Conservation (phyloP, 2,888 invertebrate species). For the Dasypolia templi region DNA sequence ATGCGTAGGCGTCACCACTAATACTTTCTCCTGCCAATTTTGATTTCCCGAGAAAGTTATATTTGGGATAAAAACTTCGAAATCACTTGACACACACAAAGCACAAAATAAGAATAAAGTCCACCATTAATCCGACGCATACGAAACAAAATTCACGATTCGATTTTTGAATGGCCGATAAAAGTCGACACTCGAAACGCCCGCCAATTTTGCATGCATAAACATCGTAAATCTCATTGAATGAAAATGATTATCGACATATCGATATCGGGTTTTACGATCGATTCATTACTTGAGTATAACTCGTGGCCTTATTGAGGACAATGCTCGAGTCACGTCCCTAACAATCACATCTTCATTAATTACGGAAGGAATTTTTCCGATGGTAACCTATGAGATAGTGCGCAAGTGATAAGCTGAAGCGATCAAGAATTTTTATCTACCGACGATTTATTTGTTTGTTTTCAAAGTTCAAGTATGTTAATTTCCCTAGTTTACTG, state of each 20-base stretch:
- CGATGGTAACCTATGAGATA: conserved; percentile 71
- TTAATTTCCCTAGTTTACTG: not conserved
- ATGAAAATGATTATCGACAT: conserved; percentile 86
- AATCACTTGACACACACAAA: conserved; percentile 74
- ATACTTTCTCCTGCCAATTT: conserved; percentile 54
- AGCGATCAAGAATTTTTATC: conserved; percentile 41
- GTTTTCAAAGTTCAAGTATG: not conserved
- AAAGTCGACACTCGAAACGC: conserved; percentile 85
- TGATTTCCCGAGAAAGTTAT: conserved; percentile 59
- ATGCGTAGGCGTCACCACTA: conserved; percentile 30
- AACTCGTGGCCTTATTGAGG: conserved; percentile 78
- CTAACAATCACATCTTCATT: conserved; percentile 85
- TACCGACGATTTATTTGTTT: not conserved
- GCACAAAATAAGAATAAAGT: conserved; percentile 75
- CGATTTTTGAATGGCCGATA: conserved; percentile 86
- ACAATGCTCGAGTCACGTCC: conserved; percentile 78
- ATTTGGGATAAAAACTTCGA: conserved; percentile 61
- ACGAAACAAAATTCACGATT: conserved; percentile 72
- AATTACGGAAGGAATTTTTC: conserved; percentile 86
- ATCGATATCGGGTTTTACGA: conserved; percentile 83
- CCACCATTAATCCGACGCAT: conserved; percentile 80
- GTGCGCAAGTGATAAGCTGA: conserved; percentile 69
- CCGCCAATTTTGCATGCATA: conserved; percentile 85
- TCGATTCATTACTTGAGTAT: conserved; percentile 81
- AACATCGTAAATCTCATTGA: conserved; percentile 88